Percentiles rank a stretch among this genome's conserved stretches.
These are phyloP conservation scores for Lordiphosa stackelbergi DNA, from an alignment of 1,140 invertebrate genomes.

Conservation along the genomic window DNA sequence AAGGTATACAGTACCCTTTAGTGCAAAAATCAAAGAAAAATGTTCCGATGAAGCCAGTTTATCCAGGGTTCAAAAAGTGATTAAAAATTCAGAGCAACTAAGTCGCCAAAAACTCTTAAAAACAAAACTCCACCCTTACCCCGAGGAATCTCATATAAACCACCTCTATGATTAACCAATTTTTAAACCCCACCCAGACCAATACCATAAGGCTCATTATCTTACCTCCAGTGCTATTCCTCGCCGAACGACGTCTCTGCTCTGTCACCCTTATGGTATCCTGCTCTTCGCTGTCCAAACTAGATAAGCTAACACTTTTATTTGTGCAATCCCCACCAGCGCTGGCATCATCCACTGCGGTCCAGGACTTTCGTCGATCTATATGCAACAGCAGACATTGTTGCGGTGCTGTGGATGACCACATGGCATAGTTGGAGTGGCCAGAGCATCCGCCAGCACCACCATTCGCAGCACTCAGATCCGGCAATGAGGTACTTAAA, in stretches of 20 bases:
- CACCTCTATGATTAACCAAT: too few species aligned
- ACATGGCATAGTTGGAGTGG: slow-evolving; percentile 50
- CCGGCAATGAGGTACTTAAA: slow-evolving; percentile 79
- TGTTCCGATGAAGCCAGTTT: too few species aligned
- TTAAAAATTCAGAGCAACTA: too few species aligned
- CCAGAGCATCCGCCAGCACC: slow-evolving; percentile 7
- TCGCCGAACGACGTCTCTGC: slow-evolving; percentile 77
- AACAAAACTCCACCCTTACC: too few species aligned
- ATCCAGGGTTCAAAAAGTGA: too few species aligned
- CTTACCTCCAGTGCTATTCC: slow-evolving; percentile 79
- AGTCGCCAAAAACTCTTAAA: too few species aligned
- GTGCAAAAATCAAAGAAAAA: too few species aligned
- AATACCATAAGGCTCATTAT: neutral
- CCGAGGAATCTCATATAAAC: too few species aligned
- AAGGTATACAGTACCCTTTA: too few species aligned
- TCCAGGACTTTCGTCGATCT: slow-evolving; percentile 87
- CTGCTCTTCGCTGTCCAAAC: slow-evolving; percentile 80
- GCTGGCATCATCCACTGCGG: slow-evolving; percentile 83
- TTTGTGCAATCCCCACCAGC: slow-evolving; percentile 74
- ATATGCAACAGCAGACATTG: slow-evolving; percentile 77
- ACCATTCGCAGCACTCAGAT: slow-evolving; percentile 44
- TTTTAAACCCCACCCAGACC: too few species aligned
- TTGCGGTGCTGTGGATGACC: slow-evolving; percentile 57
- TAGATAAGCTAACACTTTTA: slow-evolving; percentile 79
- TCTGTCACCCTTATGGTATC: slow-evolving; percentile 76